These are phyloP conservation scores for Equus quagga DNA, from an alignment of 2,113 vertebrate genomes.

Conservation along the genomic window DNA sequence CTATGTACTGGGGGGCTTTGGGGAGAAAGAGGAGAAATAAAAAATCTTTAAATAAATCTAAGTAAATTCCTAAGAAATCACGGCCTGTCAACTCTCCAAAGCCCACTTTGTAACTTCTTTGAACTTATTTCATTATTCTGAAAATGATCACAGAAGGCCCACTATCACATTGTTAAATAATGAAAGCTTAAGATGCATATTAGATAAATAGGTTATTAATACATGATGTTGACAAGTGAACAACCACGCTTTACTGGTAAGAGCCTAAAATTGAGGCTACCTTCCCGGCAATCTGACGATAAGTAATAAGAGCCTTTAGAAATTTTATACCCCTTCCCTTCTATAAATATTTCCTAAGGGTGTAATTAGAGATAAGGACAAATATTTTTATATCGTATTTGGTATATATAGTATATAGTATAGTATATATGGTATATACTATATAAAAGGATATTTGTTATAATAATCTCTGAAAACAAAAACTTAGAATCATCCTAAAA, in stretches of 20 bases:
- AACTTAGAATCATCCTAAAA: background rate
- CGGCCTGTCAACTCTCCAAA: background rate
- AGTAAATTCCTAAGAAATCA: background rate
- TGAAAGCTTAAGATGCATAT: background rate
- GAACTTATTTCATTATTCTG: background rate
- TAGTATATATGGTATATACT: too few species aligned
- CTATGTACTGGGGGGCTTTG: too few species aligned
- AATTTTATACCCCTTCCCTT: background rate
- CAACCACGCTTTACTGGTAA: background rate
- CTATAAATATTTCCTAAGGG: background rate
- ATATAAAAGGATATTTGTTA: background rate
- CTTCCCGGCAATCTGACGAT: background rate
- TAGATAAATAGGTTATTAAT: background rate
- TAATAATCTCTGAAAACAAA: constrained; percentile 1
- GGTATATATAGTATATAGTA: too few species aligned
- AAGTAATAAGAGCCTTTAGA: background rate
- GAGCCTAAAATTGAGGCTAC: background rate
- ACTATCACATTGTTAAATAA: background rate
- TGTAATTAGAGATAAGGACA: background rate
- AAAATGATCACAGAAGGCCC: background rate
- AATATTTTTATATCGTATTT: background rate
- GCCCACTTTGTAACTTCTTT: background rate
- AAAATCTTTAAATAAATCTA: background rate
- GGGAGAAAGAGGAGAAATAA: background rate
- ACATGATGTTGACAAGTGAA: background rate